Conservation (phyloP, 2,797 vertebrate species). For the Thripadectes ignobilis region DNA sequence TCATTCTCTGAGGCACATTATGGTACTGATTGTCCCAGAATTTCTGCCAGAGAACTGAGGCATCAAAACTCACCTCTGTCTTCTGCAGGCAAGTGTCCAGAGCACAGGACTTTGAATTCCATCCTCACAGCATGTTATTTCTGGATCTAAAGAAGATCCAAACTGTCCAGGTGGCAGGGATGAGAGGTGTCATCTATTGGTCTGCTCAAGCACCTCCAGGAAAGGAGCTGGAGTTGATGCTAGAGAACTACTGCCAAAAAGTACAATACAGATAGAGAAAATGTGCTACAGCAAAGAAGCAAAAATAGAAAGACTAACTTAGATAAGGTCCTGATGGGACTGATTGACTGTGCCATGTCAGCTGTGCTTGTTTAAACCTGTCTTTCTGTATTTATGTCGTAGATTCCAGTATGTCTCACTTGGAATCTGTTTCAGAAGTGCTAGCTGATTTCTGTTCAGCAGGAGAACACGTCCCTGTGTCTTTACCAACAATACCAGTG, state of each 20-base stretch:
- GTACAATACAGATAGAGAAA: not conserved
- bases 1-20: not conserved
- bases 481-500: rapidly evolving
- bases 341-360: not conserved
- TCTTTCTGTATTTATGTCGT: not conserved
- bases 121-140: not conserved
- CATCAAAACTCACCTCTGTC: not conserved
- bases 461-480: not conserved
- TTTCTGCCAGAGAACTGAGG: not conserved
- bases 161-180: not conserved
- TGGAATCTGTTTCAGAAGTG: not conserved
- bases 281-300: not conserved
- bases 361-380: not conserved
- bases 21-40: not conserved
- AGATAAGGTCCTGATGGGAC: not conserved
- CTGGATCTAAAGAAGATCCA: not conserved
- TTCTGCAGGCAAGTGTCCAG: not conserved
- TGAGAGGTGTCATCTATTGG: not conserved
- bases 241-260: not conserved
- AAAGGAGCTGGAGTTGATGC: not conserved
- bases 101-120: not conserved
- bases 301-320: not conserved
- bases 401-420: not conserved
- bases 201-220: not conserved
- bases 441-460: not conserved